phyloP scores from a whole-genome alignment of 2,797 vertebrate genomes.

The Rousettus madagascariensis region DNA sequence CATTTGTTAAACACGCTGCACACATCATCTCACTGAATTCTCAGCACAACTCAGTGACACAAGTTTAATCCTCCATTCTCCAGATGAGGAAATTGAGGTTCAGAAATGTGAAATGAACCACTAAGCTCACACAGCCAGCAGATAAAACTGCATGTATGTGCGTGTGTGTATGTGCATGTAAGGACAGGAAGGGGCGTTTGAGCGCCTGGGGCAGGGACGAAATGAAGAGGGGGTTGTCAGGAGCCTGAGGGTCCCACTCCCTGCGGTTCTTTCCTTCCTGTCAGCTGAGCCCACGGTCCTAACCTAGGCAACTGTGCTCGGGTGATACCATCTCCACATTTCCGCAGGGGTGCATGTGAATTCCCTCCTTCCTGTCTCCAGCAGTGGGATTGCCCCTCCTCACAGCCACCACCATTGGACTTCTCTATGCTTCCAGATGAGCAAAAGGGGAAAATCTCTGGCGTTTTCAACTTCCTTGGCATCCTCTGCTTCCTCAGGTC shows the following conservation, averaged over 20 bases:
- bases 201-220: not conserved
- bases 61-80: not conserved
- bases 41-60: not conserved
- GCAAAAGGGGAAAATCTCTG: not conserved
- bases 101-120: not conserved
- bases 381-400: not conserved
- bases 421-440: not conserved
- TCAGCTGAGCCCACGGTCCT: not conserved
- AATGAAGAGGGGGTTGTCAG: not conserved
- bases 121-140: not conserved
- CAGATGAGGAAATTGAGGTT: not conserved
- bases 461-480: not conserved
- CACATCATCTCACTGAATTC: not conserved
- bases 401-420: not conserved
- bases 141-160: not conserved
- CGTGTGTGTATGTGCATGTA: not conserved
- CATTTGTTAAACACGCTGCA: not conserved
- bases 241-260: not conserved
- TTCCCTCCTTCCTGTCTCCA: not conserved
- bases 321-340: slow-evolving; percentile 63
- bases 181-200: not conserved
- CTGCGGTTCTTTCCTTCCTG: slow-evolving; percentile 57
- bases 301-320: not conserved
- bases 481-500: not conserved
- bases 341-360: not conserved